A percentile compares a stretch with the other conserved stretches of the same genome.
phyloP scores from a whole-genome alignment of 2,113 vertebrate species.

The Cariama cristata region DNA sequence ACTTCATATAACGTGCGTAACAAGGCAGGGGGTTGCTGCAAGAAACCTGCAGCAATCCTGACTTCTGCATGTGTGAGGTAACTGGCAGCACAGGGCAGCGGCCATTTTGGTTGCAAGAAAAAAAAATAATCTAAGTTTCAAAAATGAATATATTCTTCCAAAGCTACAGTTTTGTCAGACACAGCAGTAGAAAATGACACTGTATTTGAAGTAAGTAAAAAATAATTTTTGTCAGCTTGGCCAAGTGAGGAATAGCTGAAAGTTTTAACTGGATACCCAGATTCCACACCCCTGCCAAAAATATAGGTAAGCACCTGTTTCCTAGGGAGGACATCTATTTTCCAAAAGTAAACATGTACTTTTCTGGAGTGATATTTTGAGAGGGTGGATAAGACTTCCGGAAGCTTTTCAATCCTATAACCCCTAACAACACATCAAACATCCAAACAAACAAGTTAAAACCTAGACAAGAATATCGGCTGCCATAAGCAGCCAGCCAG shows the following conservation, averaged over 20 bases:
- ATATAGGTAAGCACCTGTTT: neutral
- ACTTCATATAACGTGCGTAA: neutral
- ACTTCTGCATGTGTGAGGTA: neutral
- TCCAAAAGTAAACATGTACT: neutral
- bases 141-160: neutral
- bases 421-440: slow-evolving; percentile 39
- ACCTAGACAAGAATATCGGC: neutral
- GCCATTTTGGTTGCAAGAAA: neutral
- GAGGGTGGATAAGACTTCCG: neutral
- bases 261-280: neutral
- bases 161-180: neutral
- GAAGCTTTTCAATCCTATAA: slow-evolving; percentile 49
- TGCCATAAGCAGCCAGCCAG: slow-evolving; percentile 34
- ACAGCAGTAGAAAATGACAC: neutral
- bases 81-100: neutral
- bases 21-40: neutral
- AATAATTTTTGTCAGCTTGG: neutral
- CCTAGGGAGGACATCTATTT: neutral
- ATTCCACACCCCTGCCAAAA: neutral
- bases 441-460: slow-evolving; percentile 67
- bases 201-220: neutral
- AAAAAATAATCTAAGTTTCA: neutral
- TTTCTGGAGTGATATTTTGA: neutral
- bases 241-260: neutral
- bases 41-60: neutral